Evolutionary conservation across 2,113 vertebrate genomes (phyloP).

Genomic region (Tachysurus fulvidraco): DNA sequence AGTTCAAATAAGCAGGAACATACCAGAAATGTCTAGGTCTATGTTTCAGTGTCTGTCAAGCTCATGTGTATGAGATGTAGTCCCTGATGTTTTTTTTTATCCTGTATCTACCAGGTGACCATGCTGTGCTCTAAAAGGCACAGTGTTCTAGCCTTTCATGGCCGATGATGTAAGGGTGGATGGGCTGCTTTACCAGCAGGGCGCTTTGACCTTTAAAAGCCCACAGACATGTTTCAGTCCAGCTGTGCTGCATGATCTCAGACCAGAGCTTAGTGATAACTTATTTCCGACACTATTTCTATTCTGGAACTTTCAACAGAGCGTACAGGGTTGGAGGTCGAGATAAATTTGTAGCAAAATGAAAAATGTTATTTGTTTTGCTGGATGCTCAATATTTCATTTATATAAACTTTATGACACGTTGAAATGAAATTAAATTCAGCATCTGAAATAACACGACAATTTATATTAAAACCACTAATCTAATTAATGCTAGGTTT

Average conservation of each 20-base stretch:
- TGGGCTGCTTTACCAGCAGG: constrained; percentile 46
- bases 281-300: not conserved
- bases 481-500: no score
- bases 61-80: not conserved
- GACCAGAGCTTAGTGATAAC: constrained; percentile 21
- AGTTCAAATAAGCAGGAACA: constrained; percentile 31
- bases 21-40: not conserved
- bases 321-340: not conserved
- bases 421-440: no score
- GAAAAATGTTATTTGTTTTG: not conserved
- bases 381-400: not conserved
- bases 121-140: constrained; percentile 52
- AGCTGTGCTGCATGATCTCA: constrained; percentile 34
- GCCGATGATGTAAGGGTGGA: constrained; percentile 26
- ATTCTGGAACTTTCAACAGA: not conserved
- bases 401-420: not conserved
- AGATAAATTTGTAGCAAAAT: not conserved
- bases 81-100: constrained; percentile 10
- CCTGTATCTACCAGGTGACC: constrained; percentile 2
- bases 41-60: not conserved
- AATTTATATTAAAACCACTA: no score
- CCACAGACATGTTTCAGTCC: constrained; percentile 33
- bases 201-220: constrained; percentile 52
- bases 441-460: no score
- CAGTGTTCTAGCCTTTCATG: constrained; percentile 45